Conservation (phyloP, 2,888 invertebrate species). For the Dichetophora obliterata region DNA sequence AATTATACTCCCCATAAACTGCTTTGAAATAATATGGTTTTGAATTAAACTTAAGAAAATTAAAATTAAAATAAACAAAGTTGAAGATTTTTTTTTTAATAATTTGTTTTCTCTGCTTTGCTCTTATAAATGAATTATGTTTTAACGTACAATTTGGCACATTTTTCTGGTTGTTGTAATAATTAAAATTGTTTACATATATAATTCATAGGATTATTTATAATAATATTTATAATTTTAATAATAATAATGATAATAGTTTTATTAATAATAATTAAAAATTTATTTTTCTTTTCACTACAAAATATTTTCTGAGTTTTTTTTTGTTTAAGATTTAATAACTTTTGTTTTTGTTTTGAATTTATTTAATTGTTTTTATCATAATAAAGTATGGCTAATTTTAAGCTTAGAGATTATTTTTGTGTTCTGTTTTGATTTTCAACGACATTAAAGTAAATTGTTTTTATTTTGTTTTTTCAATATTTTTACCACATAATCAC, state of each 20-base stretch:
- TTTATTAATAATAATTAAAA: constrained; percentile 22
- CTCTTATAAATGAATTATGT: constrained; percentile 11
- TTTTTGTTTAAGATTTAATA: constrained; percentile 46
- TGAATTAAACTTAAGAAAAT: neutral
- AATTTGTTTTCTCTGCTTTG: constrained; percentile 7
- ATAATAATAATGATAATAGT: constrained; percentile 31
- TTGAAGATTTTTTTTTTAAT: neutral
- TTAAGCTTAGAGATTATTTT: constrained; percentile 47
- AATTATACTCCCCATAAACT: too few species aligned
- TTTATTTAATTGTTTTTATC: constrained; percentile 46
- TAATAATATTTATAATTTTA: constrained; percentile 25
- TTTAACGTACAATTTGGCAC: constrained; percentile 69
- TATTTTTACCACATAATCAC: constrained; percentile 34
- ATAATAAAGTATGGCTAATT: constrained; percentile 46
- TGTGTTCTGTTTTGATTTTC: constrained; percentile 37
- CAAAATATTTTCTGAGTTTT: constrained; percentile 46
- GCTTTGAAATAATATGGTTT: neutral
- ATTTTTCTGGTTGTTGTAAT: constrained; percentile 55
- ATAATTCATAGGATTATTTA: constrained; percentile 35
- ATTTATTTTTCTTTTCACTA: constrained; percentile 39
- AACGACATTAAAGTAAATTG: constrained; percentile 28
- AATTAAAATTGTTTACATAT: constrained; percentile 45
- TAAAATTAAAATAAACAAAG: neutral
- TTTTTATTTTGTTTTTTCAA: constrained; percentile 31
- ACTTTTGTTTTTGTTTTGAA: constrained; percentile 20